Evolutionary conservation across 2,797 vertebrate genomes (phyloP).

Genomic region (Champsocephalus esox): DNA sequence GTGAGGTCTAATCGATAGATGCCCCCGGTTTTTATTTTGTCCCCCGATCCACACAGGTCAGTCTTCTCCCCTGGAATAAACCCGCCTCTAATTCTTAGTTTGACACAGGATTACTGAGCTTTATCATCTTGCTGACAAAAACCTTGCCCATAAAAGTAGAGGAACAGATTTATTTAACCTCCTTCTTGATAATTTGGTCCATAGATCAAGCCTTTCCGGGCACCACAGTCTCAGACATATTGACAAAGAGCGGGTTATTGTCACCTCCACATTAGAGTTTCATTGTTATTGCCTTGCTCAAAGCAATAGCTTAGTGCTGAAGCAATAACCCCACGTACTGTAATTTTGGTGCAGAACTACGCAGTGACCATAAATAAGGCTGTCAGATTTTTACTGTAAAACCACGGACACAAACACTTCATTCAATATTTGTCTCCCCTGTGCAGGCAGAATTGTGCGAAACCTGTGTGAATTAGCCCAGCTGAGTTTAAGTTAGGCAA

Average conservation of each 20-base stretch:
- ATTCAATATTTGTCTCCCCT: constrained; percentile 28
- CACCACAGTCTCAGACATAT: constrained; percentile 30
- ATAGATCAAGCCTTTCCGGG: constrained; percentile 54
- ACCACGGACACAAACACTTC: constrained; percentile 5
- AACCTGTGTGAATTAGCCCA: constrained; percentile 21
- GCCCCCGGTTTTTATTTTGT: constrained; percentile 36
- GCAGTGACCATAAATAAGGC: constrained; percentile 18
- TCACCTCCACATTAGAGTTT: constrained; percentile 47
- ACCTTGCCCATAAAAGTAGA: constrained; percentile 51
- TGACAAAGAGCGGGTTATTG: constrained; percentile 44
- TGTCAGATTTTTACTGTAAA: constrained; percentile 20
- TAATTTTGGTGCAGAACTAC: constrained; percentile 8
- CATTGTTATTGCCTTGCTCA: constrained; percentile 51
- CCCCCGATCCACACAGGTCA: constrained; percentile 41
- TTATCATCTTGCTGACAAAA: constrained; percentile 60
- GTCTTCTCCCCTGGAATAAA: constrained; percentile 29
- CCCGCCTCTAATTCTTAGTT: constrained; percentile 39
- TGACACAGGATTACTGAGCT: constrained; percentile 61
- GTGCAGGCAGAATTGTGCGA: constrained; percentile 15
- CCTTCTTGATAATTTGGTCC: constrained; percentile 63
- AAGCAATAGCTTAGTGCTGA: constrained; percentile 25
- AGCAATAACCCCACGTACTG: constrained; percentile 5
- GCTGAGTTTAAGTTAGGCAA: constrained; percentile 37
- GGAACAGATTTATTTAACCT: constrained; percentile 65
- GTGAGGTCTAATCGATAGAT: constrained; percentile 70